Percentiles rank a stretch among this genome's conserved stretches.
Evolutionary conservation across 1,140 invertebrate genomes (phyloP).

Genomic region (Protaetia brevitarsis): DNA sequence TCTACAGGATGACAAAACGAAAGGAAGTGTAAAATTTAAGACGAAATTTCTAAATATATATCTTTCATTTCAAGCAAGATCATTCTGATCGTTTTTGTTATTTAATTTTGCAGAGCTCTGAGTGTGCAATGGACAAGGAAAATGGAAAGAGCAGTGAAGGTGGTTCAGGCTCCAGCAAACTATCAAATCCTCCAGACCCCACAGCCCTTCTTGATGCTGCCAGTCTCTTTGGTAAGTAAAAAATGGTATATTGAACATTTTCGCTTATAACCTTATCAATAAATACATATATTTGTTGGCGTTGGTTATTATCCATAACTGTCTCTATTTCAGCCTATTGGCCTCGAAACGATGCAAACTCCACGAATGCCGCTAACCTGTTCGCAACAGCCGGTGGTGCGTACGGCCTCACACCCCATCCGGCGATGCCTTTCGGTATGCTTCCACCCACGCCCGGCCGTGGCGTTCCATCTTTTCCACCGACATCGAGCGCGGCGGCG

Average conservation of each 20-base stretch:
- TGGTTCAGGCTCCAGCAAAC: slow-evolving; percentile 46
- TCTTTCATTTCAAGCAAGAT: no score
- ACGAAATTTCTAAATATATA: no score
- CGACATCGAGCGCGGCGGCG: slow-evolving; percentile 48
- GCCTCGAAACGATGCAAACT: slow-evolving; percentile 54
- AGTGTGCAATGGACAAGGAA: slow-evolving; percentile 50
- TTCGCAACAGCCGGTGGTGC: slow-evolving; percentile 55
- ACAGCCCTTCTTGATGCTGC: slow-evolving; percentile 62
- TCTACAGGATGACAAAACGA: no score
- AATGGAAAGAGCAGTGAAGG: slow-evolving; percentile 48
- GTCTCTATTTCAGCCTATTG: slow-evolving; percentile 63
- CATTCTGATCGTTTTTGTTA: not conserved
- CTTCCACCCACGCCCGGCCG: slow-evolving; percentile 39
- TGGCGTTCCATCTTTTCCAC: slow-evolving; percentile 41
- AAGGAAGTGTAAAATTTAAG: no score
- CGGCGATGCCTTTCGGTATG: slow-evolving; percentile 46
- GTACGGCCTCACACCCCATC: slow-evolving; percentile 55
- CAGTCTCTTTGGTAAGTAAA: slow-evolving; percentile 56
- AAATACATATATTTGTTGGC: no score
- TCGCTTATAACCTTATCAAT: no score
- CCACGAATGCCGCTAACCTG: slow-evolving; percentile 47
- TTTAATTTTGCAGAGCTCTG: slow-evolving; percentile 27
- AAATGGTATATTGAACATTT: no score
- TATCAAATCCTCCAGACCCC: slow-evolving; percentile 48
- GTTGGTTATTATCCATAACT: not conserved